A percentile compares a stretch with the other conserved stretches of the same genome.
phyloP scores from a whole-genome alignment of 2,113 vertebrate species.

The Cinclus mexicanus region DNA sequence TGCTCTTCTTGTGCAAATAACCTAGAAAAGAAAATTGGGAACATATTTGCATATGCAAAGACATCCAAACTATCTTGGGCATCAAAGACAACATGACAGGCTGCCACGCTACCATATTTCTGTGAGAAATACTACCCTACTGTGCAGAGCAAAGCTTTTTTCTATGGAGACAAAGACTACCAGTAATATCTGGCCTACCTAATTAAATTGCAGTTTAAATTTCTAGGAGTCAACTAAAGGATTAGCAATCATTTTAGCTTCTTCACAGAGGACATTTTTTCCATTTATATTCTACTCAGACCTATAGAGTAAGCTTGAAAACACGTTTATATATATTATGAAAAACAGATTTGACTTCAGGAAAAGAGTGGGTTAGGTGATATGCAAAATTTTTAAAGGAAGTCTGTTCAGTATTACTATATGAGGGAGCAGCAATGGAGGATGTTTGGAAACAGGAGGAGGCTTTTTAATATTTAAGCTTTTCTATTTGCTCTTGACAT shows the following conservation, averaged over 20 bases:
- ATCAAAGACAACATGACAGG: background rate
- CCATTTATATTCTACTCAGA: background rate
- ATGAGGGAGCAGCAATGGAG: background rate
- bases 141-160: background rate
- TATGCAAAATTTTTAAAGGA: background rate
- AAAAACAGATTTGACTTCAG: background rate
- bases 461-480: background rate
- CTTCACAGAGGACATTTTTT: background rate
- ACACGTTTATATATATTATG: background rate
- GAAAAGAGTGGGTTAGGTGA: background rate
- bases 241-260: background rate
- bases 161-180: background rate
- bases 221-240: background rate
- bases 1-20: background rate
- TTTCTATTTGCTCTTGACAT: background rate
- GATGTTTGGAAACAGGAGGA: background rate
- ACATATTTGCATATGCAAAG: constrained; percentile 19
- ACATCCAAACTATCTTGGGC: background rate
- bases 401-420: background rate
- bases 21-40: background rate
- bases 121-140: background rate
- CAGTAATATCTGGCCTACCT: background rate
- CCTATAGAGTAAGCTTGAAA: background rate
- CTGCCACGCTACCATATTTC: background rate
- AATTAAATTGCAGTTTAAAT: background rate